These are phyloP conservation scores for Nebria brevicollis DNA, from an alignment of 2,888 invertebrate species.

Conservation along the genomic window DNA sequence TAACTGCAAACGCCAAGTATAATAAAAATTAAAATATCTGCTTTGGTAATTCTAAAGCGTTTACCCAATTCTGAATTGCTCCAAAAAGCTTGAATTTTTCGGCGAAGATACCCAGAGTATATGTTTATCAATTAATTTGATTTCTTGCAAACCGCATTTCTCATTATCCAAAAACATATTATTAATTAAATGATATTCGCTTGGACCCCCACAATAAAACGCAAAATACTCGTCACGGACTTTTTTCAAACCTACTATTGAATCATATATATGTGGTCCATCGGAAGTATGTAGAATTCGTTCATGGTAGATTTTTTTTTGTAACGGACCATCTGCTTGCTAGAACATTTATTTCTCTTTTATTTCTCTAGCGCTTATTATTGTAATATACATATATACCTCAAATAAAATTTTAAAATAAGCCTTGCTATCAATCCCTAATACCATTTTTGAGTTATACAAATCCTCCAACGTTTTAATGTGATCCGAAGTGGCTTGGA, in stretches of 20 bases:
- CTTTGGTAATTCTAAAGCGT: too few relatives aligned
- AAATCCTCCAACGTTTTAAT: too few relatives aligned
- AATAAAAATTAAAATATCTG: too few relatives aligned
- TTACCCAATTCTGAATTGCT: background rate
- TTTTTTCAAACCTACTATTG: constrained; percentile 24
- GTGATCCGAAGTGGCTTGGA: too few relatives aligned
- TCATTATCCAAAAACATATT: constrained; percentile 55
- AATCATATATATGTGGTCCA: background rate
- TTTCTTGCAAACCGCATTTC: constrained; percentile 55
- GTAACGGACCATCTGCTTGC: background rate
- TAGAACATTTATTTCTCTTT: background rate
- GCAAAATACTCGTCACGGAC: constrained; percentile 48
- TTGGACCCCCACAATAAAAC: constrained; percentile 52
- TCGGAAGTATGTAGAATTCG: constrained; percentile 8
- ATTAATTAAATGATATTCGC: constrained; percentile 54
- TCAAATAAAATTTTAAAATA: too few relatives aligned
- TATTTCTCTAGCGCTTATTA: too few relatives aligned
- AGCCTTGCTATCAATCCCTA: too few relatives aligned
- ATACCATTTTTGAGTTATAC: too few relatives aligned
- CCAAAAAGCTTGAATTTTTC: background rate
- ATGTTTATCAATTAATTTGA: too few relatives aligned
- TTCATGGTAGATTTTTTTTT: constrained; percentile 30
- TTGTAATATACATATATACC: too few relatives aligned
- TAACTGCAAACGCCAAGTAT: too few relatives aligned
- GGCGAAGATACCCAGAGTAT: background rate